Evolutionary conservation across 2,888 invertebrate species (phyloP), one percentile per base, ranked within the genome.

Genomic region (Scaptomyza polygonia): DNA sequence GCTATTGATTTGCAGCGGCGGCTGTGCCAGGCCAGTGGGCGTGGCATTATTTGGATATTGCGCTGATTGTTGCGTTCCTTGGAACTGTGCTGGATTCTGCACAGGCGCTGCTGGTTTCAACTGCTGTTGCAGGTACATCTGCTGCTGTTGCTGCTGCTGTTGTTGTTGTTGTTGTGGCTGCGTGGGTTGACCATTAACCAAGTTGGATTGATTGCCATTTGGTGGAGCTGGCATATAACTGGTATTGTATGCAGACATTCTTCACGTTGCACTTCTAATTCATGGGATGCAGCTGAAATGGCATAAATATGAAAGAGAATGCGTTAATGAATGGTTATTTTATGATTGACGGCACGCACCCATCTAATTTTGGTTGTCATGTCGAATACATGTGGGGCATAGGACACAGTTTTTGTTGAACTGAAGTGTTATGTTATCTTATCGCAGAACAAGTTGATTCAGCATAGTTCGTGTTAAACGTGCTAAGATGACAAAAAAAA

Each of bases 171-270:
- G 71, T n/a, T 27, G 53, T 12, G 34, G 67, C 18, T 21, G 62
- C n/a, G 54, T 67, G 25, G 48, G 77, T 49, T 83, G 82, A 29
- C 89, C 90, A 74, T 89, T 89, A 1, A 81, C 67, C 67, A 86
- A 58, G 69, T 75, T 77, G 27, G 58, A 69, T 49, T 81, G 77
- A 36, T 8, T 32, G 71, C 80, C 63, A 73, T 78, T 59, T 36
- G 62, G 25, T n/a, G 63, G 42, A 29, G 58, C 34, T 59, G 67
- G 83, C 66, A 70, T 53, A 39, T 61, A 70, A 54, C 83, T 87
- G 32, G 84, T 57, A 67, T 85, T 88, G 36, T 82, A 79, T 25
- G 76, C 65, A 36, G 84, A 85, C 84, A 87, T 87, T 51, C 63
- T 87, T 39, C 21, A 12, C 12, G 18, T 5, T 40, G 21, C 39